Evolutionary conservation across 2,888 invertebrate species (phyloP), one percentile per base, ranked within the genome.

Genomic region (Philaethria dido): DNA sequence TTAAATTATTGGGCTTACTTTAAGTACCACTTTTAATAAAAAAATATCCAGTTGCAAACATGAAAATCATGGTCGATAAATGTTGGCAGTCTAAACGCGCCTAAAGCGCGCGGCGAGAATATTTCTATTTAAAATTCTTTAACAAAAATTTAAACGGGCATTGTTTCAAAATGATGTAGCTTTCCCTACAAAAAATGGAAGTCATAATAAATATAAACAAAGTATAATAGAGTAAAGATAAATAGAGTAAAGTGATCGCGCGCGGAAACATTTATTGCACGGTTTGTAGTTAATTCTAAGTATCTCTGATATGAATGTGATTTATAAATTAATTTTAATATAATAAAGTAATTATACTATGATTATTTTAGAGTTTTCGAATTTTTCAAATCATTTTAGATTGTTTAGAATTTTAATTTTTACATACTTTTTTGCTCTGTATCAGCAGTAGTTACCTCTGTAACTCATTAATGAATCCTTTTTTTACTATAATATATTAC

Each of bases 261-360:
- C 44, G 45, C 20, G 57, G 57, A 39, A n/a, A 42, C 57, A 57
- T 57, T 33, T 57, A 25, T 42, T 57, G n/a, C 39, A 57, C 42
- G 39, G 57, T 57, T 57, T 5, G 11, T 22, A n/a, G 57, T 42
- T 11, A n/a, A 42, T 57, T n/a, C n/a, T 4, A 3, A 9, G 39
- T 42, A 57, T 42, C 39, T 57, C 11, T n/a, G 3, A 36, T 55
- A 36, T 36, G 33, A 20, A 14, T 8, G 20, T 47, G 20, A 13
- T 47, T 18, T 47, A 20, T 22, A 3, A 39, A 39, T 39, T 36
- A 36, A 36, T 36, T 36, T 36, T 36, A 29, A 29, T 29, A 29
- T 29, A 29, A 29, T 3, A 29, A 29, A 29, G 29, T 29, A 29
- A 29, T 29, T 29, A 29, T 29, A 29, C 6, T 29, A 4, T 29